These are phyloP conservation scores for Halyomorpha halys DNA, from an alignment of 1,140 invertebrate genomes.

Conservation along the genomic window DNA sequence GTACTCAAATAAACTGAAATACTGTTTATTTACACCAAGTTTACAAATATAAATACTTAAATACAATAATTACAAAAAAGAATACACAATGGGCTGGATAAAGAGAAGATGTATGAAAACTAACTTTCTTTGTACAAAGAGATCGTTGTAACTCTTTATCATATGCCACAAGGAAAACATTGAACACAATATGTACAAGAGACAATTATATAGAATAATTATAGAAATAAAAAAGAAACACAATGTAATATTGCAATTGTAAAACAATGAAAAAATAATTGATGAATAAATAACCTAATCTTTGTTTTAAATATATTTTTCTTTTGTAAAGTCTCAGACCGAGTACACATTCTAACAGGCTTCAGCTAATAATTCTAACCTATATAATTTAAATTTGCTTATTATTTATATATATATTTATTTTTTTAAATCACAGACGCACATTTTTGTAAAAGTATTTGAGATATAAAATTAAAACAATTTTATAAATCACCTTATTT, in stretches of 20 bases:
- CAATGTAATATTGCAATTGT: no score
- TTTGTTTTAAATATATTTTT: neutral
- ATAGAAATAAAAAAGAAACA: neutral
- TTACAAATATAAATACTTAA: constrained; percentile 9
- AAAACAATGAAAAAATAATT: neutral
- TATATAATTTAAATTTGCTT: neutral
- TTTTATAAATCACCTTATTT: neutral
- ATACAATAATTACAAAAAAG: constrained; percentile 12
- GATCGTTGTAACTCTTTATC: constrained; percentile 7
- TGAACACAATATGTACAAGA: neutral
- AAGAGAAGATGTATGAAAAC: neutral
- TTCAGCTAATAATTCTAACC: neutral
- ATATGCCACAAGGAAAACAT: neutral
- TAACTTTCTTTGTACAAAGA: constrained; percentile 7
- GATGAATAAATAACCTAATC: neutral
- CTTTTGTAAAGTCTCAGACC: constrained; percentile 2
- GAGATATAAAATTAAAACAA: neutral
- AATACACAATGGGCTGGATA: neutral
- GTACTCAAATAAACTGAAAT: no score
- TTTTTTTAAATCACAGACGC: neutral
- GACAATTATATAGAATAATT: neutral
- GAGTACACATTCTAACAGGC: neutral
- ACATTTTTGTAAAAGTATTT: constrained; percentile 8
- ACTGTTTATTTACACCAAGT: neutral
- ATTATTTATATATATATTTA: neutral